Evolutionary conservation across 2,888 invertebrate species (phyloP), one percentile per base, ranked within the genome.

Genomic region (Tineola bisselliella): DNA sequence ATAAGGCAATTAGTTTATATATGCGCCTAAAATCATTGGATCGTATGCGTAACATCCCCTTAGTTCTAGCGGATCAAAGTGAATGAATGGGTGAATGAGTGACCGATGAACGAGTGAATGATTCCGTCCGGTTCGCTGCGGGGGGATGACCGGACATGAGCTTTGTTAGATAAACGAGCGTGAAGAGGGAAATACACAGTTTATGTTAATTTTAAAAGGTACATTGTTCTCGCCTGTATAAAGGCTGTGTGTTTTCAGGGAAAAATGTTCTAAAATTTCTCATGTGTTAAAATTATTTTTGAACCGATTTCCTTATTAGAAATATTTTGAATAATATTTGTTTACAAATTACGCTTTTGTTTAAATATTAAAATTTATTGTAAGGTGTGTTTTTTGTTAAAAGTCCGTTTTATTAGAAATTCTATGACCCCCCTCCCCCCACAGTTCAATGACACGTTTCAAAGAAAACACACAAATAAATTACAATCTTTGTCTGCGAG

Each of bases 1-100:
- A 54, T 18, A 54, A 54, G 25, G 25, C 25, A 54, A 54, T 54
- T 54, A 54, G 54, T 18, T 25, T 10, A 12, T 18, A 8, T n/a
- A 25, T 25, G 54, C 54, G 19, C 12, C 48, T 48, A 10, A 54
- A 25, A 18, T 18, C 54, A 54, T 18, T 54, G 59, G 11, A 19
- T 19, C 38, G 59, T n/a, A 59, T 84, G 83, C 82, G 81, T 81
- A 75, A 71, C 25, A 10, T 15, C n/a, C 52, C 18, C 18, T 70
- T 71, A 65, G 69, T 67, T 69, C 62, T 66, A 65, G 68, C 65
- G 79, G 78, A 81, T 83, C 83, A 84, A 82, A 84, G 84, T 74
- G 80, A 77, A 76, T 66, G 70, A 71, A 63, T 70, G 74, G 72
- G 68, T 72, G 76, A 73, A 68, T 70, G 74, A 69, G 67, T 71